These are phyloP conservation scores for Phenacoccus solenopsis DNA, from an alignment of 1,140 invertebrate species.

Conservation along the genomic window DNA sequence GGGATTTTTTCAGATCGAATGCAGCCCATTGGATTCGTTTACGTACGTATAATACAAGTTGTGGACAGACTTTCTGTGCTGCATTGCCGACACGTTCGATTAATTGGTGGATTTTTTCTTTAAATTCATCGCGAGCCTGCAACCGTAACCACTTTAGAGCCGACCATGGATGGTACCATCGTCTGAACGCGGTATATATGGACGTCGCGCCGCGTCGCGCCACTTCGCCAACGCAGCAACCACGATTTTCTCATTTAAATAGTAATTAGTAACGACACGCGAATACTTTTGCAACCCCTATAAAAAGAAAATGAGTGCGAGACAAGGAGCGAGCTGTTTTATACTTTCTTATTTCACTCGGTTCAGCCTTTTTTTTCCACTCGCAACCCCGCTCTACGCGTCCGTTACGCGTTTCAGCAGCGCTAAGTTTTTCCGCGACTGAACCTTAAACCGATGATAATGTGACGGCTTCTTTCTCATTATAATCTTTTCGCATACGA, in stretches of 20 bases:
- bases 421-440: not conserved
- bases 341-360: constrained; percentile 16
- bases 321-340: not conserved
- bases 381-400: not conserved
- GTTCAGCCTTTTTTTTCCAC: constrained; percentile 12
- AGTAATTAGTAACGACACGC: not conserved
- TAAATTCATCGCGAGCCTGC: too few relatives aligned
- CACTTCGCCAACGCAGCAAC: not conserved
- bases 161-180: too few relatives aligned
- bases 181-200: too few relatives aligned
- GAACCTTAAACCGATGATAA: constrained; percentile 14
- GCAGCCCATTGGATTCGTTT: too few relatives aligned
- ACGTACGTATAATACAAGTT: too few relatives aligned
- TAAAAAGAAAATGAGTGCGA: constrained; percentile 12
- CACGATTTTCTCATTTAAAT: not conserved
- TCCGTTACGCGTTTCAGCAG: not conserved
- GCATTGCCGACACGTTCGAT: too few relatives aligned
- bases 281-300: not conserved
- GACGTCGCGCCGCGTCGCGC: too few relatives aligned
- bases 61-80: too few relatives aligned
- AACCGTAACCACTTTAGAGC: too few relatives aligned
- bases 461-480: constrained; percentile 10
- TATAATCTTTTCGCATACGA: constrained; percentile 2
- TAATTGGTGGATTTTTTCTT: too few relatives aligned
- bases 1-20: too few relatives aligned